These are phyloP conservation scores for Zhengitettix transpicula DNA, from an alignment of 2,888 invertebrate species.

Conservation along the genomic window DNA sequence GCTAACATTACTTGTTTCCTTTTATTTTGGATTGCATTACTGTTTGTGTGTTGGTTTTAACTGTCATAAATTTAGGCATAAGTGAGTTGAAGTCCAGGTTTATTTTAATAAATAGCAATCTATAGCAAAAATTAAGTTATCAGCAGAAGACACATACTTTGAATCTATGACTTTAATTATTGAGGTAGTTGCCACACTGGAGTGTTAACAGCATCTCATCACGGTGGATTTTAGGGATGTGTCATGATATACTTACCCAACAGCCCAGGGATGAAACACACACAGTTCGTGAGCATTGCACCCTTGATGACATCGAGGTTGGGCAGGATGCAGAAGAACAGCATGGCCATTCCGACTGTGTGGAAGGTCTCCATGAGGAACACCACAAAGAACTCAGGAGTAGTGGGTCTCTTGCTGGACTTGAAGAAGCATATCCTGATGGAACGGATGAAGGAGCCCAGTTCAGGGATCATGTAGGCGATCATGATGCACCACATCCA, in stretches of 20 bases:
- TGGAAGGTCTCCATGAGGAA: conserved; percentile 62
- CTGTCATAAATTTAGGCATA: no score
- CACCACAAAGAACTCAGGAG: conserved; percentile 38
- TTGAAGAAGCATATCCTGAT: conserved; percentile 58
- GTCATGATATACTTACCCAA: conserved; percentile 32
- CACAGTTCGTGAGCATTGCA: conserved; percentile 67
- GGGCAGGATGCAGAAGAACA: conserved; percentile 62
- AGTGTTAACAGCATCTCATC: no score
- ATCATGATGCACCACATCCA: conserved; percentile 72
- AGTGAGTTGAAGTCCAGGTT: no score
- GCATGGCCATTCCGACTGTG: conserved; percentile 55
- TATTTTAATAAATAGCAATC: no score
- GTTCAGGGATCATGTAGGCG: conserved; percentile 59
- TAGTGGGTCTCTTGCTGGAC: conserved; percentile 38
- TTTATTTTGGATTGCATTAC: background rate
- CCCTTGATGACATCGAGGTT: conserved; percentile 66
- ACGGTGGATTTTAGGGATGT: no score
- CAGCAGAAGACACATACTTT: no score
- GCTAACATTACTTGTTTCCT: no score
- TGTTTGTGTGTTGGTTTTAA: no score
- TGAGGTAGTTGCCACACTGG: no score
- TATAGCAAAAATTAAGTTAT: no score
- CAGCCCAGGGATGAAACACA: conserved; percentile 67
- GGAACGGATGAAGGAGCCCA: conserved; percentile 53
- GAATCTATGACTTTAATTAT: no score